Evolutionary conservation across 1,140 invertebrate species (phyloP).

Genomic region (Antheraea pernyi): DNA sequence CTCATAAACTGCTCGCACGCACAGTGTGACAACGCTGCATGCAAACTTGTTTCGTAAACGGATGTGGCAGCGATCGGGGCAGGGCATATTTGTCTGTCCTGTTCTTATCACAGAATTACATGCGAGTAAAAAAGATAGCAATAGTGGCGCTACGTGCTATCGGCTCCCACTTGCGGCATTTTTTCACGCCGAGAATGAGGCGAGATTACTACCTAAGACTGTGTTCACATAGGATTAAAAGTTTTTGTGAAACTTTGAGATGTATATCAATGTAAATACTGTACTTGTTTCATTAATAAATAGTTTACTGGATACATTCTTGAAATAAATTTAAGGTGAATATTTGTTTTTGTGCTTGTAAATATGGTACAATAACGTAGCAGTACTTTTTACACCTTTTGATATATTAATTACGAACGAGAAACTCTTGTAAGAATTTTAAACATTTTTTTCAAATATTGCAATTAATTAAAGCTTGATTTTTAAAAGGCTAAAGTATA

Average conservation of each 20-base stretch:
- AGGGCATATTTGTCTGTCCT: constrained; percentile 47
- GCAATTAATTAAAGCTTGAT: too few relatives aligned
- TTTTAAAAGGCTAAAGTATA: too few relatives aligned
- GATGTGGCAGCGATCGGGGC: constrained; percentile 80
- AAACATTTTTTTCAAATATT: too few relatives aligned
- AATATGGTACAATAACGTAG: too few relatives aligned
- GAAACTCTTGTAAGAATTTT: too few relatives aligned
- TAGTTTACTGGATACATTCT: not conserved
- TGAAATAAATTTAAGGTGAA: too few relatives aligned
- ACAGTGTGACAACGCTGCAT: constrained; percentile 76
- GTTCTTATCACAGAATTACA: constrained; percentile 29
- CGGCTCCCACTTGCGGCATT: constrained; percentile 78
- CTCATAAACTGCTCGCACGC: constrained; percentile 57
- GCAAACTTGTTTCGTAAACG: constrained; percentile 84
- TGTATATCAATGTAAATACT: not conserved
- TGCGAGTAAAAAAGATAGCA: constrained; percentile 46
- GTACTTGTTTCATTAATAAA: not conserved
- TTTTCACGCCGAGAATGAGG: constrained; percentile 79
- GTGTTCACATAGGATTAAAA: constrained; percentile 38
- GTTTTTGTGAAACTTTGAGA: constrained; percentile 3
- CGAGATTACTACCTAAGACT: constrained; percentile 72
- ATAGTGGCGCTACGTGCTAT: constrained; percentile 76
- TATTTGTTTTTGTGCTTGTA: too few relatives aligned
- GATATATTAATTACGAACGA: too few relatives aligned
- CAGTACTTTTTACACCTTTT: not conserved